Percentiles rank a stretch among this genome's conserved stretches.
phyloP scores from a whole-genome alignment of 2,888 invertebrate genomes.

The Achlya flavicornis region DNA sequence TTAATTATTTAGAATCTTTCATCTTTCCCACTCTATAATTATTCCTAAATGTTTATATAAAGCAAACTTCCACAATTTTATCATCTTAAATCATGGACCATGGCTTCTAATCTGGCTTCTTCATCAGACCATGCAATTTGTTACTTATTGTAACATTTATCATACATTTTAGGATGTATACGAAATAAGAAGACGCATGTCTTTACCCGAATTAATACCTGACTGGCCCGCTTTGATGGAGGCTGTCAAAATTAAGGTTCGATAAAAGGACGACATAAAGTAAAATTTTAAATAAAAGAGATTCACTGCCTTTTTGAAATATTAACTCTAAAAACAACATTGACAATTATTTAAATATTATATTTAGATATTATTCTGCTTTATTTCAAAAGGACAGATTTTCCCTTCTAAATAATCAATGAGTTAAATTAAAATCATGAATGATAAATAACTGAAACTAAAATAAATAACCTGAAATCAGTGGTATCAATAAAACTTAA shows the following conservation, averaged over 20 bases:
- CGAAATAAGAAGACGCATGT: slow-evolving; percentile 87
- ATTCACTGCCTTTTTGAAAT: slow-evolving; percentile 57
- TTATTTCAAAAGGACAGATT: slow-evolving; percentile 57
- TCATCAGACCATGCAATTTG: slow-evolving; percentile 32
- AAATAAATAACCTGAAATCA: slow-evolving; percentile 55
- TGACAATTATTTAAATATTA: not conserved
- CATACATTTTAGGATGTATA: slow-evolving; percentile 86
- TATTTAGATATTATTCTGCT: not conserved
- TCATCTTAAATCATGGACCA: slow-evolving; percentile 18
- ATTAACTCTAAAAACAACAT: not conserved
- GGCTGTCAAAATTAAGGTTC: slow-evolving; percentile 87
- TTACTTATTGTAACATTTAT: slow-evolving; percentile 58
- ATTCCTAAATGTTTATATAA: not conserved
- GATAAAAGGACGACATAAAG: slow-evolving; percentile 76
- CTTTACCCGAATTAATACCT: slow-evolving; percentile 88
- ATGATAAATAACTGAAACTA: slow-evolving; percentile 64
- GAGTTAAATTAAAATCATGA: slow-evolving; percentile 63
- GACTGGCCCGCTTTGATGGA: slow-evolving; percentile 91
- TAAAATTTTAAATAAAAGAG: slow-evolving; percentile 50
- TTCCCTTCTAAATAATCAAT: slow-evolving; percentile 71
- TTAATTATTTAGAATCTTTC: not conserved
- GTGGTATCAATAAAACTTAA: slow-evolving; percentile 42
- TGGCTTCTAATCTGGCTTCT: slow-evolving; percentile 39
- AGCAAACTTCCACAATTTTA: not conserved
- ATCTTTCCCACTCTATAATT: not conserved